Evolutionary conservation across 1,140 invertebrate genomes (phyloP).

Genomic region (Diuraphis noxia): DNA sequence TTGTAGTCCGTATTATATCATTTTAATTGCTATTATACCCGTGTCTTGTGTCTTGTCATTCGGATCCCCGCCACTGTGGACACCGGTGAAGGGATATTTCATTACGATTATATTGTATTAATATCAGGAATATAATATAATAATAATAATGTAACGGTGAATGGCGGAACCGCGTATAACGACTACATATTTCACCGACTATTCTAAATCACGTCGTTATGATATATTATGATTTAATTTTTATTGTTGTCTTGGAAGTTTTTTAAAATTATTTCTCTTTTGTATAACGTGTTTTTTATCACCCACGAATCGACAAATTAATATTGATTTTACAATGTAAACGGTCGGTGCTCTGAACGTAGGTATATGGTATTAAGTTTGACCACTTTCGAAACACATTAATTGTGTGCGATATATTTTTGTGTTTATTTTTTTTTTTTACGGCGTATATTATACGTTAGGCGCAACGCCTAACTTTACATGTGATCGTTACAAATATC

Average conservation of each 20-base stretch:
- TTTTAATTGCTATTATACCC: neutral
- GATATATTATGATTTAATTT: neutral
- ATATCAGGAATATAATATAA: neutral
- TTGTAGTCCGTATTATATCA: too few species aligned
- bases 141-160: neutral
- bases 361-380: neutral
- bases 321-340: conserved; percentile 4
- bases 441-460: neutral
- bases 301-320: neutral
- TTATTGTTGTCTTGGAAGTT: neutral
- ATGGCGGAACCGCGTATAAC: neutral
- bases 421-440: neutral
- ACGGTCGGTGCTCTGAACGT: neutral
- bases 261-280: neutral
- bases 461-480: neutral
- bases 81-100: neutral
- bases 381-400: neutral
- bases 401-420: neutral
- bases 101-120: neutral
- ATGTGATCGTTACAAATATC: neutral
- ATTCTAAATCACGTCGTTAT: neutral
- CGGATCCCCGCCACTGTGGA: neutral
- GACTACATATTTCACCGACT: neutral
- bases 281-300: neutral
- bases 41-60: neutral